These are phyloP conservation scores for Melipona quadrifasciata DNA, from an alignment of 1,140 invertebrate genomes.

Conservation along the genomic window DNA sequence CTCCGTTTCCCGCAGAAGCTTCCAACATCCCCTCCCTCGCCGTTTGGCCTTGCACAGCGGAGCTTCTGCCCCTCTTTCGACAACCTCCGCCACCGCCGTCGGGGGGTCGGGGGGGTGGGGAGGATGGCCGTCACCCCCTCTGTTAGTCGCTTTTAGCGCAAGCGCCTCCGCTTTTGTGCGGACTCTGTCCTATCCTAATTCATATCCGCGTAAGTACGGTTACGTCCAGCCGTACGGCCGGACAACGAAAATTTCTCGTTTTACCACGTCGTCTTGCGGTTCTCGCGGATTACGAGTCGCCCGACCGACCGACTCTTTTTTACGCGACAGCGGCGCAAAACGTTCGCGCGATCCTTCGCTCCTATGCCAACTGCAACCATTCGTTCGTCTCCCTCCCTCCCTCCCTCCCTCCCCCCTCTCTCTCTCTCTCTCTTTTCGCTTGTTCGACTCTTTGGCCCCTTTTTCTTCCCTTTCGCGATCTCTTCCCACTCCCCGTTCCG, in stretches of 20 bases:
- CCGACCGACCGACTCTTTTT: background rate
- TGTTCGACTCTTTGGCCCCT: background rate
- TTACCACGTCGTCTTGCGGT: conserved; percentile 35
- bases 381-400: background rate
- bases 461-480: background rate
- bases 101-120: no score
- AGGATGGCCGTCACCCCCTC: conserved; percentile 44
- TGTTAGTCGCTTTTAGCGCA: conserved; percentile 67
- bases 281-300: conserved; percentile 39
- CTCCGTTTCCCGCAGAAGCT: conserved; percentile 74
- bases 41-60: conserved; percentile 52
- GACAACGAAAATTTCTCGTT: conserved; percentile 45
- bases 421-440: background rate
- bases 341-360: background rate
- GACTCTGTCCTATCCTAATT: conserved; percentile 72
- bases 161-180: conserved; percentile 68
- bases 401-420: background rate
- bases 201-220: conserved; percentile 63
- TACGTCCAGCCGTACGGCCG: conserved; percentile 34
- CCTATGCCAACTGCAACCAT: conserved; percentile 17
- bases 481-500: no score
- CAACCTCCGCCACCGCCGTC: conserved; percentile 39
- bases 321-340: background rate
- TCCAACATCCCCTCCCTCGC: conserved; percentile 55
- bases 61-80: conserved; percentile 65